Base-by-base conservation (phyloP, 2,797 vertebrate genomes). In the Pangasius mekongensis region DNA sequence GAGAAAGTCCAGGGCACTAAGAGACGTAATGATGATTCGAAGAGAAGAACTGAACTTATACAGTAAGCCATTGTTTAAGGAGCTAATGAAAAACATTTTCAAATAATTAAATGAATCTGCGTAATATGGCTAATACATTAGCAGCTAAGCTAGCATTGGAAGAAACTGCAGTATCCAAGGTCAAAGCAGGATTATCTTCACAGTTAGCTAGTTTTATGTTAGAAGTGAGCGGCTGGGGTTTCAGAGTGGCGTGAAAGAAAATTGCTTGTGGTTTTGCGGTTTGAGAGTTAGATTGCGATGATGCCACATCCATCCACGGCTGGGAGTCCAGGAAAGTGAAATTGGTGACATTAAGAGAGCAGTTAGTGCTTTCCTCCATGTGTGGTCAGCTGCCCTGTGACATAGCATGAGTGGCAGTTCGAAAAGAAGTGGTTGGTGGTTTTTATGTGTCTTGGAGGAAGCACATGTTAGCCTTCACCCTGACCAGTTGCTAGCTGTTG, bases 1-100 rank as follows among this genome's bases (percentile, higher is more conserved):
- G 43, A 77, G 5, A 52, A 78, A 78, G 27, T 78, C 76, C 49
- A 54, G 49, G 76, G 33, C 76, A 54, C 76, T 18, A 76, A 76
- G 43, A 52, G 24, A n/a, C 47, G 22, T 76, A 49, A 52, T 78
- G 49, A 30, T 78, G 76, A 54, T 78, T 78, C 1, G n/a, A 54
- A 18, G 54, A 78, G 49, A 5, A 76, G 24, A 78, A 60, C 9
- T 81, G 33, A 18, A 39, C 9, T 60, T 80, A 36, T 22, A 80
- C 18, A 58, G 18, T 80, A 36, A 80, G 30, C 30, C 39, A 27
- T 81, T 60, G 33, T 81, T 60, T 13, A 58, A 81, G 10, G 11
- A 39, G 20, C 54, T 39, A 81, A 81, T 43, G 30, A 81, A 81
- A 81, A 39, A 39, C 30, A 80, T 80, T 80, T 80, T 56, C 2